These are phyloP conservation scores for Lordiphosa fenestrarum DNA, from an alignment of 2,888 invertebrate species.

Conservation along the genomic window DNA sequence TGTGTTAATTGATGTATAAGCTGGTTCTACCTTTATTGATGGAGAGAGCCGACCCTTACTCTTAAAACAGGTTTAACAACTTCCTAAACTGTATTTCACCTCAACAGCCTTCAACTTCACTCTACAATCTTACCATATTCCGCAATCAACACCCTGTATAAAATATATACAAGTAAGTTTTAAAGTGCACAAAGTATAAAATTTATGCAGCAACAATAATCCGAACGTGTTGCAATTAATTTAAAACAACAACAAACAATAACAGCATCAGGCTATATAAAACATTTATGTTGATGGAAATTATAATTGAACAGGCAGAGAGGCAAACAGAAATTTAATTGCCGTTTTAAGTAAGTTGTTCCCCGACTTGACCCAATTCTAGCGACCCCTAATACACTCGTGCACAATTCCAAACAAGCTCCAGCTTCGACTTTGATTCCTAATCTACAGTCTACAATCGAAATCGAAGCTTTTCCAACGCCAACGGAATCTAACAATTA, in stretches of 20 bases:
- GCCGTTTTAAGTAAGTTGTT: slow-evolving; percentile 58
- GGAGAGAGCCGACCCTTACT: too few relatives aligned
- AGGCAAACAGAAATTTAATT: slow-evolving; percentile 59
- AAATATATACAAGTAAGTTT: background rate
- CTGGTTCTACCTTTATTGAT: too few relatives aligned
- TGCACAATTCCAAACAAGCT: slow-evolving; percentile 14
- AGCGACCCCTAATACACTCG: slow-evolving; percentile 23
- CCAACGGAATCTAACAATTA: slow-evolving; percentile 12
- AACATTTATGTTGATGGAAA: slow-evolving; percentile 45
- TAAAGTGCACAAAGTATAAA: slow-evolving; percentile 24
- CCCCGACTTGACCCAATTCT: slow-evolving; percentile 70
- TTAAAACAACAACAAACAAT: slow-evolving; percentile 23
- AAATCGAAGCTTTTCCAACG: slow-evolving; percentile 4
- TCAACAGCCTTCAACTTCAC: too few relatives aligned
- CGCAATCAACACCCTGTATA: slow-evolving; percentile 44
- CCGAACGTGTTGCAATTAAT: slow-evolving; percentile 12
- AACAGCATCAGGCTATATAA: slow-evolving; percentile 42
- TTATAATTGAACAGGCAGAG: slow-evolving; percentile 41
- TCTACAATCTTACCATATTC: too few relatives aligned
- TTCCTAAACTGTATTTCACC: too few relatives aligned
- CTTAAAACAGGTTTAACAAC: too few relatives aligned
- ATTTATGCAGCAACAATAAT: slow-evolving; percentile 43
- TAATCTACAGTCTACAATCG: slow-evolving; percentile 3
- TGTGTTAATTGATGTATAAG: too few relatives aligned
- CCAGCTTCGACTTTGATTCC: background rate